Conservation (phyloP, 1,140 invertebrate genomes). For the Lysiphlebus fabarum region DNA sequence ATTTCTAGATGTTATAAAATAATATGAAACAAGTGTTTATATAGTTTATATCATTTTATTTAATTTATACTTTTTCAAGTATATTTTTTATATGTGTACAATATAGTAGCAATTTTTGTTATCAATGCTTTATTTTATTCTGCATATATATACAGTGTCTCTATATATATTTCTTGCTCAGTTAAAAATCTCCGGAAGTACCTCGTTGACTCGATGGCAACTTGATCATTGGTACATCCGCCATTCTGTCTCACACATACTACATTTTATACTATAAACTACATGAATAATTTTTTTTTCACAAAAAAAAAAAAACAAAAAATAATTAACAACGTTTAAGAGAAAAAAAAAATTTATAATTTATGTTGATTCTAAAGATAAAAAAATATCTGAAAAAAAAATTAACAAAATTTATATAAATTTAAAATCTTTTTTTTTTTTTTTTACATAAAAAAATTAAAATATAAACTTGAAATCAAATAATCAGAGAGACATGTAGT, state of each 20-base stretch:
- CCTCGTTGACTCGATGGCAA: slow-evolving; percentile 49
- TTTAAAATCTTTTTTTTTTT: too few relatives aligned
- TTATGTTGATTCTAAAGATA: too few relatives aligned
- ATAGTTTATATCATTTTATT: too few relatives aligned
- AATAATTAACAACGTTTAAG: too few relatives aligned
- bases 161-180: not conserved
- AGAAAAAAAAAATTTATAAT: slow-evolving; percentile 11
- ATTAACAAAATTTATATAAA: too few relatives aligned
- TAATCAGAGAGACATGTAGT: too few relatives aligned
- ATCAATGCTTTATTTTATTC: slow-evolving; percentile 48
- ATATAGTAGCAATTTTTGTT: slow-evolving; percentile 40
- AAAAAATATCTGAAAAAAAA: too few relatives aligned
- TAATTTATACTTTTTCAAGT: too few relatives aligned
- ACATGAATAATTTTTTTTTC: slow-evolving; percentile 19
- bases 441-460: too few relatives aligned
- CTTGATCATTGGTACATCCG: slow-evolving; percentile 52
- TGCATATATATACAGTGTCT: not conserved
- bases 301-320: slow-evolving; percentile 40
- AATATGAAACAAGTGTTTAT: too few relatives aligned
- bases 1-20: not conserved
- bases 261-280: slow-evolving; percentile 33
- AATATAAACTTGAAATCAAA: too few relatives aligned
- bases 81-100: too few relatives aligned
- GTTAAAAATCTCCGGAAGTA: slow-evolving; percentile 47
- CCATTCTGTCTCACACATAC: slow-evolving; percentile 32